Conservation (phyloP, 1,140 invertebrate genomes). For the Rhagoletis pomonella region DNA sequence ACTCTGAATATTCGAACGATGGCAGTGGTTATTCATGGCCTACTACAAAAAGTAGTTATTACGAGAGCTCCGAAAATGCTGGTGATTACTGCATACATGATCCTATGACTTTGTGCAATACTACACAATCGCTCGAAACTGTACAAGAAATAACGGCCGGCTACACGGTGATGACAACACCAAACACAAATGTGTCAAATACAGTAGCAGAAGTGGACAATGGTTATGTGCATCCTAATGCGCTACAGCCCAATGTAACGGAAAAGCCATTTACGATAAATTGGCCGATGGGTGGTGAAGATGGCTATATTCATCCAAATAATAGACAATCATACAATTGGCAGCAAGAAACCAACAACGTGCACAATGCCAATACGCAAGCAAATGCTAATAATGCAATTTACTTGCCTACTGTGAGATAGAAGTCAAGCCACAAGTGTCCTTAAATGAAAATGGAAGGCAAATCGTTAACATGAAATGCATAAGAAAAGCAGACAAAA, state of each 20-base stretch:
- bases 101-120: background rate
- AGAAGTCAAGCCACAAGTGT: background rate
- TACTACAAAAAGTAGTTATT: constrained; percentile 17
- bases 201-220: background rate
- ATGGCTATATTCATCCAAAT: constrained; percentile 14
- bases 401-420: background rate
- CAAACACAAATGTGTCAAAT: background rate
- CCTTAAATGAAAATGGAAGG: background rate
- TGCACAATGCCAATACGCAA: background rate
- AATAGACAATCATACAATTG: constrained; percentile 4
- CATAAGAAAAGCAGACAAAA: background rate
- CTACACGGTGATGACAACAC: background rate
- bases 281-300: background rate
- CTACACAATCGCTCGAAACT: background rate
- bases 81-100: constrained; percentile 13
- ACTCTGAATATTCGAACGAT: background rate
- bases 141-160: background rate
- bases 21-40: background rate
- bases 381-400: background rate
- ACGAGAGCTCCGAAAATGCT: background rate
- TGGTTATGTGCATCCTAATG: constrained; percentile 1
- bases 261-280: constrained; percentile 33
- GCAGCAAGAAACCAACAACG: background rate
- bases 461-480: background rate
- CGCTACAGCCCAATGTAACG: background rate